Evolutionary conservation across 2,888 invertebrate species (phyloP).

Genomic region (Hypomecis punctinalis): DNA sequence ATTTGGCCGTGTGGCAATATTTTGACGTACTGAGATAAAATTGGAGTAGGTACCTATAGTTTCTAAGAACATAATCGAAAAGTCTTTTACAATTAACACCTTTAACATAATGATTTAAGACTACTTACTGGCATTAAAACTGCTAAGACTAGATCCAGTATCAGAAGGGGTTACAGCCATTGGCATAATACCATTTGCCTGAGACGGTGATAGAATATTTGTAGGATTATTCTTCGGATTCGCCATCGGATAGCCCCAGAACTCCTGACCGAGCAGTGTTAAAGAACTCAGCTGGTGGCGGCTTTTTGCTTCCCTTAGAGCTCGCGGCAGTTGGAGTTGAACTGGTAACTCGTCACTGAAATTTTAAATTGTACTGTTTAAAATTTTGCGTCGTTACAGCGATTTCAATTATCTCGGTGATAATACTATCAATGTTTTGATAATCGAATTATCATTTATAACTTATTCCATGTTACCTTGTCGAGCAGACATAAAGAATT

Average conservation of each 20-base stretch:
- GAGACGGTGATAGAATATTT: slow-evolving; percentile 71
- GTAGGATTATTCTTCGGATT: slow-evolving; percentile 86
- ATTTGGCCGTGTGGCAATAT: no score
- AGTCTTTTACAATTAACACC: not conserved
- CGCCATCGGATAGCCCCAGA: slow-evolving; percentile 93
- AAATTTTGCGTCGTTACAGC: not conserved
- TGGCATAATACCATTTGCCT: slow-evolving; percentile 70
- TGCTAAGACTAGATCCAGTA: slow-evolving; percentile 90
- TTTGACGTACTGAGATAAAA: no score
- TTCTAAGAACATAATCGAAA: no score
- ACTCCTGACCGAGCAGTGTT: slow-evolving; percentile 95
- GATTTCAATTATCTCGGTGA: no score
- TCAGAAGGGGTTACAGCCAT: slow-evolving; percentile 86
- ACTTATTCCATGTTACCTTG: no score
- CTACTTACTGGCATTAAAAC: slow-evolving; percentile 87
- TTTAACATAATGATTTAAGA: not conserved
- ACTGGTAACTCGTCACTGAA: slow-evolving; percentile 96
- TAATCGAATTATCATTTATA: no score
- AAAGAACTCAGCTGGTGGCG: slow-evolving; percentile 95
- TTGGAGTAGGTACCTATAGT: no score
- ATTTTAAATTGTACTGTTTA: not conserved
- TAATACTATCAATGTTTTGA: no score
- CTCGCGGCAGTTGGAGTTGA: slow-evolving; percentile 93
- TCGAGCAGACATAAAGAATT: no score
- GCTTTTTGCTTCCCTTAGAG: slow-evolving; percentile 94